Evolutionary conservation across 2,113 vertebrate species (phyloP).

Genomic region (Trichechus manatus): DNA sequence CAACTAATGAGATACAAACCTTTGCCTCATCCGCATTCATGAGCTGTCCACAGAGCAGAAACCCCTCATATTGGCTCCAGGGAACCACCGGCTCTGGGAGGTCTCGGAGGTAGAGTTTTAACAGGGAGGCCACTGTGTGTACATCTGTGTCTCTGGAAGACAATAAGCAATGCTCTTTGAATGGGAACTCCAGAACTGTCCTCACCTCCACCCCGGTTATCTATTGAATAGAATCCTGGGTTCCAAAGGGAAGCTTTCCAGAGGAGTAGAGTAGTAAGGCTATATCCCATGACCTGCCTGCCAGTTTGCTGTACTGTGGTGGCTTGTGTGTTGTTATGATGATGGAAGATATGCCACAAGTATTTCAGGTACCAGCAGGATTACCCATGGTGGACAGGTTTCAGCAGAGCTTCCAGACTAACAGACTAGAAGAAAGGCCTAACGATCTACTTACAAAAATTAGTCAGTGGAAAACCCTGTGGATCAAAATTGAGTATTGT

Average conservation of each 20-base stretch:
- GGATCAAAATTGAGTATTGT: too few species aligned
- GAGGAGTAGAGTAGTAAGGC: background rate
- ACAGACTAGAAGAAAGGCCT: too few species aligned
- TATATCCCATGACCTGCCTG: background rate
- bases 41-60: constrained; percentile 92
- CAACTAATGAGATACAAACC: constrained; percentile 84
- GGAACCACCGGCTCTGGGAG: constrained; percentile 96
- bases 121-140: constrained; percentile 97
- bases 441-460: too few species aligned
- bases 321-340: background rate
- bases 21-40: constrained; percentile 87
- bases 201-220: background rate
- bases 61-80: constrained; percentile 96
- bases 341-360: background rate
- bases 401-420: too few species aligned
- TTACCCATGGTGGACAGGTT: too few species aligned
- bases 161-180: background rate
- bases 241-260: background rate
- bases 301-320: background rate
- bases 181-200: background rate
- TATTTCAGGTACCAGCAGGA: background rate
- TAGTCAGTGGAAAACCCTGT: too few species aligned
- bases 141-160: constrained; percentile 96
- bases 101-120: constrained; percentile 98
- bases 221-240: background rate